phyloP scores from a whole-genome alignment of 2,113 vertebrate genomes.

The Gadus macrocephalus region DNA sequence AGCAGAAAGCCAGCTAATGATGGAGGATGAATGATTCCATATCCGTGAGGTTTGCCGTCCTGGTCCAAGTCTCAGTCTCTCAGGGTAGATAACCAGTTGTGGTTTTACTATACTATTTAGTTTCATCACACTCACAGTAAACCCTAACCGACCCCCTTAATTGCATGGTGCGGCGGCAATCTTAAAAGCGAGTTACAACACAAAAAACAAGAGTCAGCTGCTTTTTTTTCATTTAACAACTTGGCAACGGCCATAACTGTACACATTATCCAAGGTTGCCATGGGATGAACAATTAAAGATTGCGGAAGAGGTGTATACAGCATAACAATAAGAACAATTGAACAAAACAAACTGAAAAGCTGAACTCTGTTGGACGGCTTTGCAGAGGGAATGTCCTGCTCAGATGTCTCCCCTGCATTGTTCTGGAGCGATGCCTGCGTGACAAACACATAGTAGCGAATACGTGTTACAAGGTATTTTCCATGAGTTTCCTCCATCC shows the following conservation, averaged over 20 bases:
- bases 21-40: too few species aligned
- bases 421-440: not conserved
- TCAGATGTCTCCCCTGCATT: not conserved
- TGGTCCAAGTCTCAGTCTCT: too few species aligned
- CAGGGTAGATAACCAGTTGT: too few species aligned
- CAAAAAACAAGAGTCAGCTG: conserved; percentile 16
- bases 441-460: not conserved
- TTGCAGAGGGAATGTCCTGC: not conserved
- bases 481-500: conserved; percentile 12
- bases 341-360: conserved; percentile 21
- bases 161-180: not conserved
- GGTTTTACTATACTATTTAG: too few species aligned
- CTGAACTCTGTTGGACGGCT: conserved; percentile 22
- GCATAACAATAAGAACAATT: conserved; percentile 3
- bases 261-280: conserved; percentile 1
- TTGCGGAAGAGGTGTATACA: conserved; percentile 2
- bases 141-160: too few species aligned
- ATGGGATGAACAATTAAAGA: conserved; percentile 21
- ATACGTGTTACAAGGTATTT: conserved; percentile 15
- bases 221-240: not conserved
- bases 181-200: not conserved
- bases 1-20: too few species aligned
- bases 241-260: not conserved
- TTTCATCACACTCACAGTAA: too few species aligned
- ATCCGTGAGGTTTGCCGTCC: too few species aligned